Conservation (phyloP, 2,113 vertebrate species). For the Poeciliopsis occidentalis region DNA sequence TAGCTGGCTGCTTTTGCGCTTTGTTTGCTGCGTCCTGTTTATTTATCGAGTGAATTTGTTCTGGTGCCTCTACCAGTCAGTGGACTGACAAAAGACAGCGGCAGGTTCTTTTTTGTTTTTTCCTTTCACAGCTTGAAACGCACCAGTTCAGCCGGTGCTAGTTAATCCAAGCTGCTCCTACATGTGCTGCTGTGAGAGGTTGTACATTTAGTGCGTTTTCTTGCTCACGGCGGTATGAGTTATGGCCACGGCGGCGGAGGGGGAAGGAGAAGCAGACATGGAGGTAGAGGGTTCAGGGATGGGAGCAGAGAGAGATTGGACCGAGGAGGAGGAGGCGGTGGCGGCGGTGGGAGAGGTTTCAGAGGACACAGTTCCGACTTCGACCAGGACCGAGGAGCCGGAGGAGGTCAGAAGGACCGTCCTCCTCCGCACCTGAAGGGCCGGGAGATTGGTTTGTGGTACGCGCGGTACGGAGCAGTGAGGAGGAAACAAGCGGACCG, state of each 20-base stretch:
- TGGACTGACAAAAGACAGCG: neutral
- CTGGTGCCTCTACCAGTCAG: neutral
- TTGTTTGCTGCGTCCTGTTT: neutral
- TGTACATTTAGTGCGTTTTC: neutral
- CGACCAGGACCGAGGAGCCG: constrained; percentile 70
- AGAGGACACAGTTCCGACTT: constrained; percentile 55
- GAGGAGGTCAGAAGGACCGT: constrained; percentile 75
- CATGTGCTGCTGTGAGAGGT: neutral
- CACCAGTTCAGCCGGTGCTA: neutral
- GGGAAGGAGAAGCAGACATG: constrained; percentile 75
- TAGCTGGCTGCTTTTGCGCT: neutral
- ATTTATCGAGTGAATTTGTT: neutral
- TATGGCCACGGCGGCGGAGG: constrained; percentile 73
- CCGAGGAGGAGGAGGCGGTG: constrained; percentile 69
- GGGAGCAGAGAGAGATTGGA: constrained; percentile 71
- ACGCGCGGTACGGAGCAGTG: constrained; percentile 88
- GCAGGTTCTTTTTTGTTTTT: neutral
- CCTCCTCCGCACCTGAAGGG: constrained; percentile 92
- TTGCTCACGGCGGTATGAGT: constrained; percentile 79
- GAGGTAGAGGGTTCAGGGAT: constrained; percentile 71
- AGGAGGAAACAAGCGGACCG: constrained; percentile 88
- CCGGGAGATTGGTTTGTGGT: constrained; percentile 96
- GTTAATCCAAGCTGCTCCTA: neutral
- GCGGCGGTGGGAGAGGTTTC: constrained; percentile 51
- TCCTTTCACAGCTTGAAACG: neutral